Evolutionary conservation across 2,797 vertebrate species (phyloP).

Genomic region (Neostethus bicornis): DNA sequence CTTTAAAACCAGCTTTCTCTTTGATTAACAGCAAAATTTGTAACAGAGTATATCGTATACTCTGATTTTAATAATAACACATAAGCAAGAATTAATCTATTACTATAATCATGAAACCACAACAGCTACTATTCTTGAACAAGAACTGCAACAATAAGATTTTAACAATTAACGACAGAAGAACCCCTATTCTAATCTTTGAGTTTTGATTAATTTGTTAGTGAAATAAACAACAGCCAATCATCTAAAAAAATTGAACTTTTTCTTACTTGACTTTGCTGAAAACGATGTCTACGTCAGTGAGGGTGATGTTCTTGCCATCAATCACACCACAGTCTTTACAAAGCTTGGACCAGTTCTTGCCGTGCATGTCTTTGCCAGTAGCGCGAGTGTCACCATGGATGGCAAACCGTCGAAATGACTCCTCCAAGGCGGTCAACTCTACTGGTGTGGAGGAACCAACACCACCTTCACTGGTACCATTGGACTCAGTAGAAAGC

Average conservation of each 20-base stretch:
- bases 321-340: slow-evolving; percentile 94
- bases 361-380: slow-evolving; percentile 93
- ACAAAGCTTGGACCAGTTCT: slow-evolving; percentile 97
- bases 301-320: slow-evolving; percentile 90
- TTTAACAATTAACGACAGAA: not conserved
- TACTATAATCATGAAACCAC: not conserved
- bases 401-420: slow-evolving; percentile 91
- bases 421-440: slow-evolving; percentile 89
- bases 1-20: slow-evolving; percentile 41
- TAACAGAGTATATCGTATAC: slow-evolving; percentile 9
- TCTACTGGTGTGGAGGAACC: slow-evolving; percentile 80
- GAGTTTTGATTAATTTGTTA: not conserved
- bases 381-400: slow-evolving; percentile 93
- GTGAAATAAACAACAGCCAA: not conserved
- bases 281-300: slow-evolving; percentile 97
- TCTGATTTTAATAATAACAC: no score
- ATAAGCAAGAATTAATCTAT: not conserved
- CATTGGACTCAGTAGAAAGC: slow-evolving; percentile 87
- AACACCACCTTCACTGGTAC: slow-evolving; percentile 82
- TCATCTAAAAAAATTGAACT: not conserved
- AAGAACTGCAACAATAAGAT: not conserved
- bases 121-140: not conserved
- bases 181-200: not conserved
- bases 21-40: slow-evolving; percentile 12
- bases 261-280: slow-evolving; percentile 95